Evolutionary conservation across 2,888 invertebrate species (phyloP), one percentile per base, ranked within the genome.

Genomic region (Cistogaster globosa): DNA sequence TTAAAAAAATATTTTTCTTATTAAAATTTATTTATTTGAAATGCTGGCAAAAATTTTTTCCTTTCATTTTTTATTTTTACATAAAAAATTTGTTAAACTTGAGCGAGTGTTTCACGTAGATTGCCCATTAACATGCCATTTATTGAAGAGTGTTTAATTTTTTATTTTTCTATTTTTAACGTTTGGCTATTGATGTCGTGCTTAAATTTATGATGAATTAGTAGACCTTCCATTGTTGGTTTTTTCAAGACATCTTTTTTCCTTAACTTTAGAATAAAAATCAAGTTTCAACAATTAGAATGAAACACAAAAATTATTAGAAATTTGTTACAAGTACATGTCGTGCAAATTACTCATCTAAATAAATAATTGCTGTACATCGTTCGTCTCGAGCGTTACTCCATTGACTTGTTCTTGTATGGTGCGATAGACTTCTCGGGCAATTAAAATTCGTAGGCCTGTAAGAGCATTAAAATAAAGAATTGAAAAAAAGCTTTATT

Each of bases 371-470:
- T 82, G 85, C 69, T 81, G 74, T 18, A 69, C 68, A 67, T 26
- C 60, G 32, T 80, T 65, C 68, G 20, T 26, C 63, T 63, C 36
- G 18, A 6, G 38, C 20, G 16, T 58, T 38, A 62, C 87, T 87
- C 57, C 74, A 6, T 36, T 38, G 62, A 26, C n/a, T 26, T 69
- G 60, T 48, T 51, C 32, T 32, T 68, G 60, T 71, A 57, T 65
- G 26, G 68, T 68, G 58, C 80, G 80, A 80, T 83, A 76, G 18
- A 71, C 58, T 77, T 83, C 65, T 51, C 58, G 60, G 38, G 90
- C 88, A 90, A 90, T 91, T 91, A 91, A 91, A 91, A 91, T 86
- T 91, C 91, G 90, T 90, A 91, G 89, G 91, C 91, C 91, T 91
- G 69, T 72, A 83, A 68, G 67, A 60, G 51, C 18, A 20, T 36